Percentiles rank a stretch among this genome's conserved stretches.
Conservation (phyloP, 2,797 vertebrate genomes). For the Artibeus jamaicensis region DNA sequence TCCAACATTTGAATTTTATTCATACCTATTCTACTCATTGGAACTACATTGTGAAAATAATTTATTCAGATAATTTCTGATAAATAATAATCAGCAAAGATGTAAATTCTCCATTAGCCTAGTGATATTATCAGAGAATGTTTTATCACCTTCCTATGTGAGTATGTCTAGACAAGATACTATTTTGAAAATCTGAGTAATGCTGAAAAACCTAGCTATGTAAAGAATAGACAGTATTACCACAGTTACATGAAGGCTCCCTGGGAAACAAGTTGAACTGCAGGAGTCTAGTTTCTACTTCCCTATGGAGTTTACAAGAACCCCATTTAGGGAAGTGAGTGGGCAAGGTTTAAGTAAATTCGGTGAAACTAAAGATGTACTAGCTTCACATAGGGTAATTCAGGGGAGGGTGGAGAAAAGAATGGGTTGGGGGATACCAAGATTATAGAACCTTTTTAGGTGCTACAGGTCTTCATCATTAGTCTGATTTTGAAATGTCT, state of each 20-base stretch:
- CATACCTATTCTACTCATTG: neutral
- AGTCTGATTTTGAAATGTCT: neutral
- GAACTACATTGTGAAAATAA: neutral
- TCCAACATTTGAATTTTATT: neutral
- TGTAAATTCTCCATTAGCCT: neutral
- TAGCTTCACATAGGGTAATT: neutral
- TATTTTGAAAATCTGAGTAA: conserved; percentile 3
- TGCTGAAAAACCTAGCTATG: neutral
- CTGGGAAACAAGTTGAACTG: neutral
- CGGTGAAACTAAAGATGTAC: neutral
- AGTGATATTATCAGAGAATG: neutral
- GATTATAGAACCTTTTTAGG: neutral
- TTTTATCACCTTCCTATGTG: neutral
- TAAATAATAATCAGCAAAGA: neutral
- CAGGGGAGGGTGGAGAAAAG: neutral
- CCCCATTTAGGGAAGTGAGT: neutral
- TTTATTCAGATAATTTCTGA: neutral
- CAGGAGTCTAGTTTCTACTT: neutral
- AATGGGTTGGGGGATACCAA: neutral
- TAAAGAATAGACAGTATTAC: neutral
- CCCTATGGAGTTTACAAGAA: neutral
- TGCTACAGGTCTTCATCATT: neutral
- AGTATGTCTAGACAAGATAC: neutral
- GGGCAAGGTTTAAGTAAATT: neutral
- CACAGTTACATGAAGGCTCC: neutral